phyloP scores from a whole-genome alignment of 2,113 vertebrate species.

The Madoqua kirkii region DNA sequence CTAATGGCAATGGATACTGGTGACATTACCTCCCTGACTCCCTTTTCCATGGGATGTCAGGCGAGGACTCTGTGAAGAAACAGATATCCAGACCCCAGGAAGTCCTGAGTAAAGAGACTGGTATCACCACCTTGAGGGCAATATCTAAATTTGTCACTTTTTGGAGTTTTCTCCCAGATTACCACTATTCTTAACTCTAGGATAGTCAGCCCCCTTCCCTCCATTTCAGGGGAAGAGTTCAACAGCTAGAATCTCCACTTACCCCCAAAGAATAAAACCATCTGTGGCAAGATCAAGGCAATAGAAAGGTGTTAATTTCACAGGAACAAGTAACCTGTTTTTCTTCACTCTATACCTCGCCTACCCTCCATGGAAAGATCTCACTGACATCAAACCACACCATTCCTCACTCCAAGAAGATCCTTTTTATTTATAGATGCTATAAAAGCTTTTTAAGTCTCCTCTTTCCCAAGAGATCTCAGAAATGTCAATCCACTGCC shows the following conservation, averaged over 20 bases:
- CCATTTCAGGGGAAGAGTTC: neutral
- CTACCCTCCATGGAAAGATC: slow-evolving; percentile 15
- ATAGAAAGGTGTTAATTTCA: slow-evolving; percentile 45
- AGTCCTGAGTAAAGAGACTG: neutral
- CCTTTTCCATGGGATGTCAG: neutral
- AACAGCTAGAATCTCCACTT: neutral
- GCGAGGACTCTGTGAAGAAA: neutral
- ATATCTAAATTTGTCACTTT: neutral
- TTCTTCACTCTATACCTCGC: neutral
- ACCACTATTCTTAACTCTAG: neutral
- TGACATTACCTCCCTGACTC: neutral
- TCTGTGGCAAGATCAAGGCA: slow-evolving; percentile 1
- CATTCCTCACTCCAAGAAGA: slow-evolving; percentile 52
- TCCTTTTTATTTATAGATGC: slow-evolving; percentile 70
- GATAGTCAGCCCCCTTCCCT: neutral
- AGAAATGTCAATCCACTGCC: slow-evolving; percentile 59
- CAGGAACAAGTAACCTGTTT: slow-evolving; percentile 30
- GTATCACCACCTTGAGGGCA: neutral
- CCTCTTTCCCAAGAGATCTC: slow-evolving; percentile 64
- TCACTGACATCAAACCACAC: slow-evolving; percentile 53
- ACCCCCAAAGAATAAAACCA: neutral
- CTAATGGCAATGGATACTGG: neutral
- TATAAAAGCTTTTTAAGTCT: slow-evolving; percentile 71
- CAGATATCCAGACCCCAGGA: slow-evolving; percentile 4
- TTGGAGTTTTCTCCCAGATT: neutral